Evolutionary conservation across 1,140 invertebrate species (phyloP).

Genomic region (Pectinophora gossypiella): DNA sequence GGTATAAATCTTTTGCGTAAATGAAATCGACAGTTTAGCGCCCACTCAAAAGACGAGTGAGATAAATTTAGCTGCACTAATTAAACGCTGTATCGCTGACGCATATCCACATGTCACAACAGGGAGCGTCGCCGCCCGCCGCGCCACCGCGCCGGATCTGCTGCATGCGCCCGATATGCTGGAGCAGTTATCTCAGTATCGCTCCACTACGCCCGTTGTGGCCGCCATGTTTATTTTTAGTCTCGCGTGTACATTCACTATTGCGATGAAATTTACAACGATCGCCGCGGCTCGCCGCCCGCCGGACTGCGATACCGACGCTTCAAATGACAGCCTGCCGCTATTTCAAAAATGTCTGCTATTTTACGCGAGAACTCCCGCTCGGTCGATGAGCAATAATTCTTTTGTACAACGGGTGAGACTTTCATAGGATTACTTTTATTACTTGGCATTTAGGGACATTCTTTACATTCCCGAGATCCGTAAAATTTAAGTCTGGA

Average conservation of each 20-base stretch:
- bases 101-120: conserved; percentile 43
- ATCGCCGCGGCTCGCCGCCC: conserved; percentile 52
- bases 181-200: conserved; percentile 59
- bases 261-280: conserved; percentile 65
- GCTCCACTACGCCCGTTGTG: conserved; percentile 55
- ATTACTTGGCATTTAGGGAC: conserved; percentile 14
- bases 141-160: conserved; percentile 22
- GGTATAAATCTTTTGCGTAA: too few species aligned
- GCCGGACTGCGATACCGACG: conserved; percentile 46
- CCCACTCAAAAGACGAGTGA: conserved; percentile 26
- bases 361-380: conserved; percentile 52
- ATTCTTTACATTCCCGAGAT: not conserved
- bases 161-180: conserved; percentile 31
- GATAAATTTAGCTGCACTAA: conserved; percentile 44
- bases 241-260: conserved; percentile 59
- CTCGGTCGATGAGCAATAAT: conserved; percentile 47
- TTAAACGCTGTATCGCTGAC: conserved; percentile 29
- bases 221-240: conserved; percentile 66
- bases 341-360: conserved; percentile 65
- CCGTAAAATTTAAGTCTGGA: not conserved
- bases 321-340: conserved; percentile 56
- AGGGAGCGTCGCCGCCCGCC: conserved; percentile 22
- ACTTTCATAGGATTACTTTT: conserved; percentile 34
- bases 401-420: conserved; percentile 41
- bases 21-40: conserved; percentile 4